Evolutionary conservation across 2,113 vertebrate genomes (phyloP), one percentile per base, ranked within the genome.

Genomic region (Myiozetetes cayanensis): DNA sequence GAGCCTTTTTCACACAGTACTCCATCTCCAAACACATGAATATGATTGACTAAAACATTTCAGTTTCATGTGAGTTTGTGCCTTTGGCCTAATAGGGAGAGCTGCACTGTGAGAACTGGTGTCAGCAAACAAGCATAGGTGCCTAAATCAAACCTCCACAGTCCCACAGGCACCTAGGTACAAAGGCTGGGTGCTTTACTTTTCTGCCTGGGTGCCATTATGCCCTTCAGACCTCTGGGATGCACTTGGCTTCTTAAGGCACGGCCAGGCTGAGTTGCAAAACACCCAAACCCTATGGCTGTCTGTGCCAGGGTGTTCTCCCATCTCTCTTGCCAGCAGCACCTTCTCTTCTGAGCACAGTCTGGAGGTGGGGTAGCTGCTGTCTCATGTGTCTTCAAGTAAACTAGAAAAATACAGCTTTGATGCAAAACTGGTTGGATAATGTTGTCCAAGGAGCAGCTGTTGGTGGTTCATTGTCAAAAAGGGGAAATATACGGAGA

Each of bases 211-310:
- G 47, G n/a, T 39, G 25, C 62, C 67, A 70, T 44, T 33, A 23
- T 1, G 1, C 18, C 23, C 33, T 80, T 85, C 90, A 66, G 63
- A 37, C 15, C 24, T 35, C 50, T 78, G 65, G 47, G 16, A 46
- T 33, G 41, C 35, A 55, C 19, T n/a, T n/a, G 46, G 22, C n/a
- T 79, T 43, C 77, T 65, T 73, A 41, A 79, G 44, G 9, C 37
- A 25, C 2, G 13, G 41, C 10, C 67, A 53, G 61, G 25, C 5
- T 10, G 43, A 76, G 53, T 9, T 49, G 25, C 23, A 76, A 68
- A 85, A 50, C 4, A 6, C 23, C 9, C 62, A 30, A 70, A 68
- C 3, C 2, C 41, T 21, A 5, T 0, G 0, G 6, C 39, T 30
- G 11, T 55, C 56, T 73, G 37, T 61, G 39, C 19, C 71, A 68